Base-by-base conservation (phyloP, 2,797 vertebrate species). In the Lophotriccus pileatus region DNA sequence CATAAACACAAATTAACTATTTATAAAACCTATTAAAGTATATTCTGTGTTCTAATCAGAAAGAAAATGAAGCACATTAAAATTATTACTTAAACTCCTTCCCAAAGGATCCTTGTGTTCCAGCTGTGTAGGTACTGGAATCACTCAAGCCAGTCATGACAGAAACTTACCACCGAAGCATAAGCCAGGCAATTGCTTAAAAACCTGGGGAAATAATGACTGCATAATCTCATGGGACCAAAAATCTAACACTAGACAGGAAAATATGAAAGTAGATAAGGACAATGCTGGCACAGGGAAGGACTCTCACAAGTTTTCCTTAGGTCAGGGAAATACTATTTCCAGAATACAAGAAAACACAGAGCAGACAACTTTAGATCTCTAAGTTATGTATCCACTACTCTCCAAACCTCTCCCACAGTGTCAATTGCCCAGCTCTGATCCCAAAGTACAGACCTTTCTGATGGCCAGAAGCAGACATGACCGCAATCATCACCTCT, bases 1-100 rank as follows among this genome's bases (percentile, higher is more conserved):
- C 84, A 93, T 93, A 95, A 95, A 95, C 87, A 95, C 49, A 84
- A 72, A 92, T 92, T 83, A 89, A 95, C 94, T 94, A 96, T 94
- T 95, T 95, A 94, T 96, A 94, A 97, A 88, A 49, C 41, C 41
- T 74, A 90, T 86, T 90, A 87, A 94, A 88, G 84, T 84, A 93
- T 88, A 94, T 94, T 94, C 67, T 68, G 73, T 49, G 59, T 75
- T 96, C 91, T 92, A 96, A 95, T 90, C 63, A 93, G 87, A 86
- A 90, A 69, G 87, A 96, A 97, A 96, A 95, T 84, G 47, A 95
- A 94, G 77, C 83, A 64, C 74, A 93, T 93, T 93, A 95, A 84
- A 96, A 88, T 94, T 96, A 97, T 95, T 88, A 93, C 87, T 94
- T 91, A 52, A 92, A 86, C 43, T 86, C 80, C 41, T 68, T 94